Conservation (phyloP, 2,797 vertebrate genomes). For the Melanotaenia nigrans region DNA sequence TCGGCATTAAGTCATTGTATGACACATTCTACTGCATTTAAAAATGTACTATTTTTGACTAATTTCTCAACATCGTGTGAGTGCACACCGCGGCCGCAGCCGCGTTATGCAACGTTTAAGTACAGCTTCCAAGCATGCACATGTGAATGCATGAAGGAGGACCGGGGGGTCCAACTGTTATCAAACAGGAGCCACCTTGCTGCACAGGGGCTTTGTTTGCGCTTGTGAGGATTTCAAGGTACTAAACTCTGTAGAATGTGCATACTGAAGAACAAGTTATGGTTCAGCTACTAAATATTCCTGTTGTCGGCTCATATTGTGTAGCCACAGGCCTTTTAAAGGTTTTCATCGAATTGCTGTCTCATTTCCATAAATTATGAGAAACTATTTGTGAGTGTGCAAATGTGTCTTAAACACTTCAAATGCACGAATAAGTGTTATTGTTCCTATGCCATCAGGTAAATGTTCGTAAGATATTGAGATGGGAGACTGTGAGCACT, state of each 20-base stretch:
- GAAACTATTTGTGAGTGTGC: constrained; percentile 12
- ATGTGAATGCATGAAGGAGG: constrained; percentile 48
- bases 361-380: constrained; percentile 12
- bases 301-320: constrained; percentile 22
- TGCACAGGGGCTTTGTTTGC: constrained; percentile 41
- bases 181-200: constrained; percentile 39
- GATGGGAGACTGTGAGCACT: not conserved
- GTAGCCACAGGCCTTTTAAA: constrained; percentile 10
- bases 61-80: constrained; percentile 73
- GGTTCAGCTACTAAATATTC: constrained; percentile 36
- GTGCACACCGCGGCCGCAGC: constrained; percentile 55
- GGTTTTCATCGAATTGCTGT: not conserved
- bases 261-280: constrained; percentile 8
- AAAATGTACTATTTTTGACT: constrained; percentile 71
- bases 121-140: constrained; percentile 58
- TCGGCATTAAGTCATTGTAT: constrained; percentile 60
- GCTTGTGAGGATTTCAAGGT: not conserved
- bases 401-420: constrained; percentile 25
- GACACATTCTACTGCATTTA: constrained; percentile 66
- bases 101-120: constrained; percentile 75
- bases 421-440: constrained; percentile 58
- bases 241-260: not conserved
- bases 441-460: constrained; percentile 26
- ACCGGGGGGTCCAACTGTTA: not conserved
- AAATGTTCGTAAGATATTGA: constrained; percentile 26